These are phyloP conservation scores for Festucalex cinctus DNA, from an alignment of 2,113 vertebrate genomes.

Conservation along the genomic window DNA sequence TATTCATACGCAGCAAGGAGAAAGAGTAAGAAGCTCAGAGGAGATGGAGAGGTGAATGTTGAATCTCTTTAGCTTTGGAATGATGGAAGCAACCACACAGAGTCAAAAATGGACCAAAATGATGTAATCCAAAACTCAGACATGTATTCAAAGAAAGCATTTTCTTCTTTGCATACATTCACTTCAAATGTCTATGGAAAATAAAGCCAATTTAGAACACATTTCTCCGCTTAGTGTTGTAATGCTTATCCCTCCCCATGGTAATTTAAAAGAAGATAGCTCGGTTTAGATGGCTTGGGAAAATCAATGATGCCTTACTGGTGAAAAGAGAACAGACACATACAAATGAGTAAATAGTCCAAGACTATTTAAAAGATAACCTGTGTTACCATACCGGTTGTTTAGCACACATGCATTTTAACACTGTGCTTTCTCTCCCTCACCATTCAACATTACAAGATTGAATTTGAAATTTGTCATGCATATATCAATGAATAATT, in stretches of 20 bases:
- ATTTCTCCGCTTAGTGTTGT: conserved; percentile 51
- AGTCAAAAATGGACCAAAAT: conserved; percentile 43
- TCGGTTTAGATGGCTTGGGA: conserved; percentile 61
- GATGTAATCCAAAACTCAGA: conserved; percentile 57
- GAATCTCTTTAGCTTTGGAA: conserved; percentile 47
- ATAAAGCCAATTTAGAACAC: conserved; percentile 63
- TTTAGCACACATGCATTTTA: conserved; percentile 2
- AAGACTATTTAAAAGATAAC: conserved; percentile 17
- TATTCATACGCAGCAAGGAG: conserved; percentile 26
- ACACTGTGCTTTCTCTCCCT: too few species aligned
- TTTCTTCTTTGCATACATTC: conserved; percentile 60
- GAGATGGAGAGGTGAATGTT: conserved; percentile 21
- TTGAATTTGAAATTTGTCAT: too few species aligned
- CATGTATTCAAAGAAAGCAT: conserved; percentile 65
- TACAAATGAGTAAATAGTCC: conserved; percentile 49
- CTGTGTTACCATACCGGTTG: conserved; percentile 3
- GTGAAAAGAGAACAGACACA: conserved; percentile 56
- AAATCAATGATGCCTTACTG: conserved; percentile 66
- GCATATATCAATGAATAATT: not conserved
- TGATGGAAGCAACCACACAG: conserved; percentile 34
- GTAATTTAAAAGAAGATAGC: conserved; percentile 71
- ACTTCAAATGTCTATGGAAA: conserved; percentile 64
- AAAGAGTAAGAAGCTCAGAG: conserved; percentile 13
- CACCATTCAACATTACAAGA: not conserved
- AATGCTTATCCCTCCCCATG: conserved; percentile 58